A percentile compares a stretch with the other conserved stretches of the same genome.
These are phyloP conservation scores for Hemicrepidius hirtus DNA, from an alignment of 2,888 invertebrate genomes.

Conservation along the genomic window DNA sequence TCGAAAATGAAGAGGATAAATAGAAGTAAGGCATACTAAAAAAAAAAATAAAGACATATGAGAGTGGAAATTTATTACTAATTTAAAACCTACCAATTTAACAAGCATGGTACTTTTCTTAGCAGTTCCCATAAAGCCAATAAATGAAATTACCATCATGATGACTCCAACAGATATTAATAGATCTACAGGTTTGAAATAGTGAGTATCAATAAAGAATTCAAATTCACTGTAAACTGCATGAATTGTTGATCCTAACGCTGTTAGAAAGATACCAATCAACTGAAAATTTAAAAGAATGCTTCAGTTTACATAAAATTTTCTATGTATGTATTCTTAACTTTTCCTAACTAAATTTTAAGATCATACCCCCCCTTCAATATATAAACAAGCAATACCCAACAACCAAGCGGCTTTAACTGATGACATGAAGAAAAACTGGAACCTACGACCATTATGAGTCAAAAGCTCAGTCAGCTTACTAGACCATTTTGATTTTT, in stretches of 20 bases:
- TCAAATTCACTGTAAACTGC: slow-evolving; percentile 15
- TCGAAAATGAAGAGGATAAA: neutral
- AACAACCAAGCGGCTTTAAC: too few species aligned
- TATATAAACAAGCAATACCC: too few species aligned
- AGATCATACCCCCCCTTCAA: too few species aligned
- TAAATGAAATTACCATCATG: neutral
- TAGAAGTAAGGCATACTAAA: neutral
- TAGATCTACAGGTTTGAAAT: neutral
- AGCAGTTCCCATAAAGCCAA: neutral
- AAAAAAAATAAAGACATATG: neutral
- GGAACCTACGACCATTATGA: too few species aligned
- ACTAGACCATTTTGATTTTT: too few species aligned
- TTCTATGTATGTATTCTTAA: too few species aligned
- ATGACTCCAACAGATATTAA: neutral
- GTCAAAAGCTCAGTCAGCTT: too few species aligned
- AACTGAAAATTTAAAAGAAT: slow-evolving; percentile 9
- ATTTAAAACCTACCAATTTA: neutral
- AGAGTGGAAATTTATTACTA: neutral
- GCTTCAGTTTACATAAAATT: too few species aligned
- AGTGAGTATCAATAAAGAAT: neutral
- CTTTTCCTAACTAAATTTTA: too few species aligned
- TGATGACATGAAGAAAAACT: too few species aligned
- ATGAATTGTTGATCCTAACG: neutral
- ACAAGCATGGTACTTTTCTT: neutral
- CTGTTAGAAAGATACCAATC: neutral